Base-by-base conservation (phyloP, 2,888 invertebrate genomes). In the Meteorus colon region DNA sequence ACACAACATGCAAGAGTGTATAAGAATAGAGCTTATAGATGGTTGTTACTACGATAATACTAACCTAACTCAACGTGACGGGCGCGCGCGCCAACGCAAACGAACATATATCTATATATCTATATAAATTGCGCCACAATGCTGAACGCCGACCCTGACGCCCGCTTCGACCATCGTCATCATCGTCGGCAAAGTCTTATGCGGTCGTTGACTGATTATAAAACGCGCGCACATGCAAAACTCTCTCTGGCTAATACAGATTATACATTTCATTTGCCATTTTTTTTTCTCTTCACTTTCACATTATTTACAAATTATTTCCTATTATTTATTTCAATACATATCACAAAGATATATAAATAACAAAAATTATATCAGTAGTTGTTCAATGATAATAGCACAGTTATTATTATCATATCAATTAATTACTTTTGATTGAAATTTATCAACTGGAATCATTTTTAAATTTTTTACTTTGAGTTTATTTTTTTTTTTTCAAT, bases 121-220 rank as follows among this genome's bases (percentile, higher is more conserved):
- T 19, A 55, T 55, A 55, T 55, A 2, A n/a, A 62, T 62, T 62
- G 62, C 27, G 31, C 29, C 31, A 19, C 55, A 55, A 55, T 55
- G 19, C 19, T 19, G 55, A 55, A 8, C 19, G 55, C 10, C 55
- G 55, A 55, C 55, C 55, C 55, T 55, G 55, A 55, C 55, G 55
- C 55, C 10, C 19, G 55, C 19, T 55, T 55, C 55, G 6, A 55
- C 55, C 19, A 55, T 19, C 55, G 55, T 55, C 55, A 19, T 55
- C 55, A 68, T 73, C 48, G 67, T 45, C 60, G 34, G 45, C 80
- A 77, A 67, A 77, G 79, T 77, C 77, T 79, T 75, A 77, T 80
- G 81, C 86, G 87, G 87, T 86, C 87, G 85, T 87, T 86, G 86
- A 86, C 87, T 86, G 88, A 88, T 87, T 87, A 85, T 55, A 55